Evolutionary conservation across 2,113 vertebrate genomes (phyloP).

Genomic region (Phylloscopus trochilus): DNA sequence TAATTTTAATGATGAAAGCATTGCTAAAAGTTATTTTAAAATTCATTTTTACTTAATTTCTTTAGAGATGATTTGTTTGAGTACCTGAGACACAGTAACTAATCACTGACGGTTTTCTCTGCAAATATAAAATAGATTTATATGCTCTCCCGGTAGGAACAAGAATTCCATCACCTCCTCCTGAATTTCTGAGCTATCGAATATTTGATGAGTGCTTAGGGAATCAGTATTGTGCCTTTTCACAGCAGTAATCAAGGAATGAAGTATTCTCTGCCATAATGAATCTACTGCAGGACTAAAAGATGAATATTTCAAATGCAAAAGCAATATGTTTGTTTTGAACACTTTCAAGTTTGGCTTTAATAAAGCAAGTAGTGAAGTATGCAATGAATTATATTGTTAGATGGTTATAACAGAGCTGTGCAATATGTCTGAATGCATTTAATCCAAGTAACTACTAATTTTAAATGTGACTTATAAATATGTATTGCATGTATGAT

Average conservation of each 20-base stretch:
- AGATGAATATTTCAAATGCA: slow-evolving; percentile 3
- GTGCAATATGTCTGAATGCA: slow-evolving; percentile 35
- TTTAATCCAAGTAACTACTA: slow-evolving; percentile 58
- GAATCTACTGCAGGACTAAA: slow-evolving; percentile 13
- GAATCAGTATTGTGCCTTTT: slow-evolving; percentile 51
- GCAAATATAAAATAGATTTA: slow-evolving; percentile 59
- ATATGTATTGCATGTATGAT: not conserved
- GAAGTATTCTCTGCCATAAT: slow-evolving; percentile 45
- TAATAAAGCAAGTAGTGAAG: slow-evolving; percentile 63
- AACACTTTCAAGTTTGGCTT: slow-evolving; percentile 59
- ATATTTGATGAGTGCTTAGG: slow-evolving; percentile 51
- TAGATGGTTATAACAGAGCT: slow-evolving; percentile 27
- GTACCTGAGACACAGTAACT: slow-evolving; percentile 42
- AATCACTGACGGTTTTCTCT: slow-evolving; percentile 63
- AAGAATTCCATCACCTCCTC: slow-evolving; percentile 60
- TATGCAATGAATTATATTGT: slow-evolving; percentile 52
- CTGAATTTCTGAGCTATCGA: slow-evolving; percentile 59
- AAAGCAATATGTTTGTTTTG: slow-evolving; percentile 50
- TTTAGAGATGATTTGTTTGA: slow-evolving; percentile 57
- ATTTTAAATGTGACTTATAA: slow-evolving; percentile 30
- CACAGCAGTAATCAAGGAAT: slow-evolving; percentile 52
- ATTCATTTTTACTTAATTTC: slow-evolving; percentile 58
- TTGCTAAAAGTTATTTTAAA: slow-evolving; percentile 62
- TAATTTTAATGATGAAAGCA: slow-evolving; percentile 61
- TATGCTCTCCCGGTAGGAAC: slow-evolving; percentile 53